phyloP scores from a whole-genome alignment of 2,797 vertebrate species.

The Anabas testudineus region DNA sequence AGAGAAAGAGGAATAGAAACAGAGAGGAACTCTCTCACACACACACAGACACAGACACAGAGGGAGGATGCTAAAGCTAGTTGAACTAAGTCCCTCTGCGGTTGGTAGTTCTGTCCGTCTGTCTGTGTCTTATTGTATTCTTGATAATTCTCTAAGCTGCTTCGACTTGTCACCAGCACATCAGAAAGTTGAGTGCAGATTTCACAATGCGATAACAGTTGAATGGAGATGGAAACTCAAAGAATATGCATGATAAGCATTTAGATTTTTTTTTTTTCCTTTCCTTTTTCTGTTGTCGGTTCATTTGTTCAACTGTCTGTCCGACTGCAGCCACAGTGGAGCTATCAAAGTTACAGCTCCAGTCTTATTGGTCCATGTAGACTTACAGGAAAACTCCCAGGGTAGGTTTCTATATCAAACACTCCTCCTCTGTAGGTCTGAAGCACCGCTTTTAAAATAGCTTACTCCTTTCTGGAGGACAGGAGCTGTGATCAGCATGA shows the following conservation, averaged over 20 bases:
- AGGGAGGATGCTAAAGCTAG: conserved; percentile 73
- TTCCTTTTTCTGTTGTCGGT: conserved; percentile 23
- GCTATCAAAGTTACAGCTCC: conserved; percentile 13
- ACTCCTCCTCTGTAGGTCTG: conserved; percentile 3
- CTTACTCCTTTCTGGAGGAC: conserved; percentile 19
- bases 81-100: conserved; percentile 82
- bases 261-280: conserved; percentile 3
- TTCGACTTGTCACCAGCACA: conserved; percentile 81
- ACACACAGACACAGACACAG: conserved; percentile 19
- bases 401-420: conserved; percentile 44
- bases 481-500: conserved; percentile 43
- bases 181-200: conserved; percentile 79
- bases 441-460: conserved; percentile 4
- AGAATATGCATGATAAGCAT: conserved; percentile 36
- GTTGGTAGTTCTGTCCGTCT: conserved; percentile 76
- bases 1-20: conserved; percentile 55
- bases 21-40: conserved; percentile 40
- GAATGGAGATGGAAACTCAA: conserved; percentile 42
- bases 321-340: conserved; percentile 3
- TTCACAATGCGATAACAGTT: conserved; percentile 68
- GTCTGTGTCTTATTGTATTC: conserved; percentile 79
- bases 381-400: conserved; percentile 21
- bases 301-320: conserved; percentile 23
- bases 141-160: conserved; percentile 84
- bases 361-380: conserved; percentile 16